Conservation (phyloP, 1,140 invertebrate genomes). For the Scylla paramamosain region DNA sequence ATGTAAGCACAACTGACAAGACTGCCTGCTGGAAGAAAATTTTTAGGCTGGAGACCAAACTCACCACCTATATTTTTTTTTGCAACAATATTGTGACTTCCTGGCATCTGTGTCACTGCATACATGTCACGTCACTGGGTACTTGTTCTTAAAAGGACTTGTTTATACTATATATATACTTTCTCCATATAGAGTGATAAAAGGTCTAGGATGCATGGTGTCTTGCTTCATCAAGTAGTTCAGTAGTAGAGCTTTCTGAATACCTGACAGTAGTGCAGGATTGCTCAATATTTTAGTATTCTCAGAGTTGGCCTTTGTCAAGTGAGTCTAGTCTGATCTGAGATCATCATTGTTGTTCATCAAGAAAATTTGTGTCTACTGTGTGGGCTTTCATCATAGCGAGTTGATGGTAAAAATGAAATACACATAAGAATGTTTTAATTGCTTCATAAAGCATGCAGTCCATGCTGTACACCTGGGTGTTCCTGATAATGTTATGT, state of each 20-base stretch:
- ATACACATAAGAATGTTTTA: neutral
- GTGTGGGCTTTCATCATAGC: neutral
- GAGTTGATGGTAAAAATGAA: neutral
- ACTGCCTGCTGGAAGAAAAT: neutral
- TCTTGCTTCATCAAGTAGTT: neutral
- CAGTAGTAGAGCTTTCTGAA: constrained; percentile 9
- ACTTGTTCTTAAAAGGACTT: neutral
- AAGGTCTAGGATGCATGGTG: neutral
- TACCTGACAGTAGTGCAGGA: neutral
- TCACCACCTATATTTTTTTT: no score
- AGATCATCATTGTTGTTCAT: neutral
- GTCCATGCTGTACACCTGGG: neutral
- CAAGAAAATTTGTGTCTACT: neutral
- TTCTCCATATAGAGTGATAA: no score
- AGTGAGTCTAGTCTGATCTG: constrained; percentile 8
- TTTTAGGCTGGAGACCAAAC: no score
- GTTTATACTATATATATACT: no score
- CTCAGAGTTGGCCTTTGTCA: constrained; percentile 11
- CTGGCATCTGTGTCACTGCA: neutral
- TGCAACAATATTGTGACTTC: no score
- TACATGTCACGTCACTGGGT: neutral
- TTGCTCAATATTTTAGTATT: constrained; percentile 24
- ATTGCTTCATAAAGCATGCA: no score
- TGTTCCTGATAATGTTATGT: neutral
- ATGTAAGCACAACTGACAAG: neutral